These are phyloP conservation scores for Urechis unicinctus DNA, from an alignment of 2,888 invertebrate genomes.

Conservation along the genomic window DNA sequence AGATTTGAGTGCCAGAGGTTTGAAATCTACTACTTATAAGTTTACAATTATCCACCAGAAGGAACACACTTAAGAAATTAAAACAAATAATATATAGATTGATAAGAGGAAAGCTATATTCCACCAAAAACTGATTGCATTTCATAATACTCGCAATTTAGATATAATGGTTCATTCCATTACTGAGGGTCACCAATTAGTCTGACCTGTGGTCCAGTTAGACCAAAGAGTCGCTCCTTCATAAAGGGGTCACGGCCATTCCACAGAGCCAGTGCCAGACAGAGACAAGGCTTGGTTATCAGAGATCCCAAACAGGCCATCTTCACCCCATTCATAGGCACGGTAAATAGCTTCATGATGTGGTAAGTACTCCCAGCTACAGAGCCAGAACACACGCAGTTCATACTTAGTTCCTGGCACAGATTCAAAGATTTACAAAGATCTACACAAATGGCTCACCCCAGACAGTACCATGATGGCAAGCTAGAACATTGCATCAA, in stretches of 20 bases:
- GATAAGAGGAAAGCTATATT: not conserved
- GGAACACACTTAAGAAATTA: not conserved
- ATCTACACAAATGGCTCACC: too few relatives aligned
- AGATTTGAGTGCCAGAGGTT: too few relatives aligned
- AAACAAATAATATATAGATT: too few relatives aligned
- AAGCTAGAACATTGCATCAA: too few relatives aligned
- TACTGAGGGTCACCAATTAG: too few relatives aligned
- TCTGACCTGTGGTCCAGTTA: conserved; percentile 44
- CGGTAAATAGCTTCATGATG: conserved; percentile 38
- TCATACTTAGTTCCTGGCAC: too few relatives aligned
- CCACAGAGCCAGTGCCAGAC: conserved; percentile 44
- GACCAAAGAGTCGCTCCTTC: conserved; percentile 48
- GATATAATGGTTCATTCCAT: too few relatives aligned
- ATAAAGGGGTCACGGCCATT: conserved; percentile 46
- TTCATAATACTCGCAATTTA: too few relatives aligned
- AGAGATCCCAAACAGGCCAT: conserved; percentile 45
- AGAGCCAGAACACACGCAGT: too few relatives aligned
- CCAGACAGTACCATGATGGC: too few relatives aligned
- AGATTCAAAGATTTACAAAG: too few relatives aligned
- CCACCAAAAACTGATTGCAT: not conserved
- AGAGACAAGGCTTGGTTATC: conserved; percentile 43
- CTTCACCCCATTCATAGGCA: conserved; percentile 48
- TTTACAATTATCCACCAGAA: not conserved
- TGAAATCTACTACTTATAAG: too few relatives aligned
- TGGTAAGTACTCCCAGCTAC: conserved; percentile 44